These are phyloP conservation scores for Leptinotarsa rubiginosa DNA, from an alignment of 2,888 invertebrate genomes.

Conservation along the genomic window DNA sequence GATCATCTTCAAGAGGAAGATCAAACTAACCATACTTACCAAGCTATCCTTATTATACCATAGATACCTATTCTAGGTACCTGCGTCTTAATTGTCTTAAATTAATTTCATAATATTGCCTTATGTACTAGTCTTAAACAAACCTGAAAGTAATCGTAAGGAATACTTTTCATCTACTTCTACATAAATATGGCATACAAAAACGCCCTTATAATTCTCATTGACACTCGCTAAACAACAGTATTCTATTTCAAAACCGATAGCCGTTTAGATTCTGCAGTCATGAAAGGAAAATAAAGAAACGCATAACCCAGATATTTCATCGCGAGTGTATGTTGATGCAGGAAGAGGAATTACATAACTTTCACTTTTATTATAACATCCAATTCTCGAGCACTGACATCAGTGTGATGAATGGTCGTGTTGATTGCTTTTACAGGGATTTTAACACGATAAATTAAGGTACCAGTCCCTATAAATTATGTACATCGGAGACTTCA, in stretches of 20 bases:
- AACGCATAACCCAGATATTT: constrained; percentile 34
- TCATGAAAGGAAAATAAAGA: constrained; percentile 25
- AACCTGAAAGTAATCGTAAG: too few species aligned
- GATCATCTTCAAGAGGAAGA: too few species aligned
- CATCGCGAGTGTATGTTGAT: constrained; percentile 23
- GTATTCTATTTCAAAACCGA: background rate
- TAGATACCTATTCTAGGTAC: too few species aligned
- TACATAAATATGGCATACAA: too few species aligned
- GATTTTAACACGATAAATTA: constrained; percentile 35
- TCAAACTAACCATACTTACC: too few species aligned
- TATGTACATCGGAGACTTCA: background rate
- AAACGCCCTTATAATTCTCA: background rate
- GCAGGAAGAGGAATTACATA: constrained; percentile 36
- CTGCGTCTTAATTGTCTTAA: too few species aligned
- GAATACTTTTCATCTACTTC: too few species aligned
- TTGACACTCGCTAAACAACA: background rate
- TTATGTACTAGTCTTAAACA: too few species aligned
- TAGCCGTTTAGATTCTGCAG: background rate
- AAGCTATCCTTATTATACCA: too few species aligned
- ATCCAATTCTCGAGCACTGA: constrained; percentile 11
- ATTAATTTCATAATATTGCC: too few species aligned
- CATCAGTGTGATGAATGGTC: constrained; percentile 30
- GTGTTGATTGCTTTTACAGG: constrained; percentile 20
- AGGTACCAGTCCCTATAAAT: constrained; percentile 20
- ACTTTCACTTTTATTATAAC: constrained; percentile 34